Percentiles rank a stretch among this genome's conserved stretches.
Conservation (phyloP, 2,797 vertebrate species). For the Macroramphosus scolopax region DNA sequence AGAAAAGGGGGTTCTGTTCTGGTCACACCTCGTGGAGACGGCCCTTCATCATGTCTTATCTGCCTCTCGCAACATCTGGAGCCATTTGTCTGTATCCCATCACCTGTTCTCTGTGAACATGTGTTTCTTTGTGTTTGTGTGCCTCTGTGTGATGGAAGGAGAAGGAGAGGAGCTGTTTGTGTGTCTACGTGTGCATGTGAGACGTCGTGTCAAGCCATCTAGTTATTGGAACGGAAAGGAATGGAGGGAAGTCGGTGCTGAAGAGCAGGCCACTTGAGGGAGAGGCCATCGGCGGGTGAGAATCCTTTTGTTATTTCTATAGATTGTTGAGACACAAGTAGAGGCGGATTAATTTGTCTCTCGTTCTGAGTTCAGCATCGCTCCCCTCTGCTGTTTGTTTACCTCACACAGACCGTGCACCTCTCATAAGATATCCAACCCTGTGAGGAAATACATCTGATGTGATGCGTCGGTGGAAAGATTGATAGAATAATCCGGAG, state of each 20-base stretch:
- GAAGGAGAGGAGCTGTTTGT: neutral
- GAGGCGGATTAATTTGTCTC: slow-evolving; percentile 60
- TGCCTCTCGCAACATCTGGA: slow-evolving; percentile 22
- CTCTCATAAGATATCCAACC: slow-evolving; percentile 15
- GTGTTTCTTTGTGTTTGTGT: slow-evolving; percentile 16
- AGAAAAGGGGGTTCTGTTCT: neutral
- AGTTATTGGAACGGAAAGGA: slow-evolving; percentile 71
- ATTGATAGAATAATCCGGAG: slow-evolving; percentile 35
- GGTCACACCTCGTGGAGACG: slow-evolving; percentile 2
- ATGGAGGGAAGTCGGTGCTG: slow-evolving; percentile 57
- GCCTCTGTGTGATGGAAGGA: neutral
- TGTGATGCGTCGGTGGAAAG: slow-evolving; percentile 29
- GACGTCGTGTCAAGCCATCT: slow-evolving; percentile 64
- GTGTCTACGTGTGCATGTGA: slow-evolving; percentile 31
- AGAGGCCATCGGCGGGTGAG: slow-evolving; percentile 41
- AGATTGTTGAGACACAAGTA: slow-evolving; percentile 60
- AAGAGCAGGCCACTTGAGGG: slow-evolving; percentile 60
- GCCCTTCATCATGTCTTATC: slow-evolving; percentile 11
- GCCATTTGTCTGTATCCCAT: slow-evolving; percentile 26
- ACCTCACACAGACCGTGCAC: slow-evolving; percentile 29
- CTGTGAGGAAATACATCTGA: slow-evolving; percentile 8
- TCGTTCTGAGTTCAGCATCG: slow-evolving; percentile 43
- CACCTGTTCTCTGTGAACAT: slow-evolving; percentile 14
- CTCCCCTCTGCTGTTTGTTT: slow-evolving; percentile 43
- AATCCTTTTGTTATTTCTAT: slow-evolving; percentile 68